Evolutionary conservation across 2,113 vertebrate species (phyloP), one percentile per base, ranked within the genome.

Genomic region (Brachyhypopomus gauderio): DNA sequence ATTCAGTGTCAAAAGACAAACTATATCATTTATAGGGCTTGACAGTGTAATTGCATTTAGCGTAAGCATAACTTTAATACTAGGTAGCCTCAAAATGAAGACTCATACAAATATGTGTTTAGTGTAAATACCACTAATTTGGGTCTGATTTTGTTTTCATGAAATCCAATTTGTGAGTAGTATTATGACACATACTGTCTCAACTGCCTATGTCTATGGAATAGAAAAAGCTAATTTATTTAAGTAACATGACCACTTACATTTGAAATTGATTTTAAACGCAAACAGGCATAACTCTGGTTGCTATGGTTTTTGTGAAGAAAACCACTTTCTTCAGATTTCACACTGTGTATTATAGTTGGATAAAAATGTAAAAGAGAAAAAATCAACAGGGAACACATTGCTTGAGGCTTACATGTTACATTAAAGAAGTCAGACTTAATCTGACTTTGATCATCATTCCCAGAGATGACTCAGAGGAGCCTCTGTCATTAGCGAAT

Each of bases 371-470:
- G 83, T 89, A 89, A n/a, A 62, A 72, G n/a, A 77, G 55, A 73
- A 76, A 88, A 91, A 94, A 93, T 93, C 92, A 92, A 94, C 92
- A 92, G 87, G 82, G 89, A 89, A 89, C 90, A 89, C 87, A 90
- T 92, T 87, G 91, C 92, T 92, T 89, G 91, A 90, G 93, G 88
- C 91, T 91, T 92, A 90, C 91, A 92, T 91, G 92, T 93, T 93
- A 91, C 91, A 92, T 93, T 94, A 94, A 93, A 93, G 92, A 94
- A 90, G 90, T 94, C 89, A 88, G 90, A 90, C 89, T 89, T 93
- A 93, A 93, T 94, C 93, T 92, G 88, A 86, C 92, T 94, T 93
- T 94, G 92, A 94, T 94, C 92, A 85, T 91, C 86, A 76, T 89
- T 91, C 91, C 91, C 90, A 92, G 83, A 90, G 91, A 92, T 93